Evolutionary conservation across 92 coral and sea anemone species (phyloP), one percentile per base, ranked within the genome.

Genomic region (Parazoanthus darwini): DNA sequence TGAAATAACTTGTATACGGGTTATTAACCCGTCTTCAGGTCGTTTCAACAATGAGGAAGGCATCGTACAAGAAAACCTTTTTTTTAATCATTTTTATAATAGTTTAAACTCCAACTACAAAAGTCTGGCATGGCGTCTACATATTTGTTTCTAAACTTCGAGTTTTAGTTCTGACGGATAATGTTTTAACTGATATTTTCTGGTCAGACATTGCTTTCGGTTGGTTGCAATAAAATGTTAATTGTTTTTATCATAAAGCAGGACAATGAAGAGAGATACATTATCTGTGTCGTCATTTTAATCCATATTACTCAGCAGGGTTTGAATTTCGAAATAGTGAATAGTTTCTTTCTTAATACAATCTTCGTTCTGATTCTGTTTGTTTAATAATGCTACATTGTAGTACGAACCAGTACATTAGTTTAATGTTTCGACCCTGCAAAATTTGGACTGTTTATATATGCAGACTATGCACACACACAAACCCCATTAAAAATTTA

Each of bases 181-280:
- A 39, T 76, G 46, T 76, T 76, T 76, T 25, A 50, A 76, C 14
- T 76, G 79, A 74, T 76, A 42, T 22, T 37, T 35, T 46, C 25
- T 11, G 46, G 78, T 51, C 87, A 71, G 56, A 25, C 68, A 16
- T 84, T 71, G 11, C 43, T 35, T 71, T 36, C 56, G 75, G 68
- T 25, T 48, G 78, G 36, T 84, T 84, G n/a, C 20, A 42, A 84
- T 84, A 71, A 84, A 84, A 84, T 71, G 87, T 84, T 84, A 71
- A 84, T 84, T 84, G 87, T 48, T 29, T 84, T 84, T 72, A 74
- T 84, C 87, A 73, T 71, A 66, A 84, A 46, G 46, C 43, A 84
- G 87, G 87, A 84, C 59, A 56, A 63, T 43, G 66, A 67, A 84
- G 58, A 81, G 85, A 23, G 54, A 82, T 70, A 74, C 38, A 68